A percentile compares a stretch with the other conserved stretches of the same genome.
phyloP scores from a whole-genome alignment of 2,888 invertebrate species.

The Tipula lateralis region DNA sequence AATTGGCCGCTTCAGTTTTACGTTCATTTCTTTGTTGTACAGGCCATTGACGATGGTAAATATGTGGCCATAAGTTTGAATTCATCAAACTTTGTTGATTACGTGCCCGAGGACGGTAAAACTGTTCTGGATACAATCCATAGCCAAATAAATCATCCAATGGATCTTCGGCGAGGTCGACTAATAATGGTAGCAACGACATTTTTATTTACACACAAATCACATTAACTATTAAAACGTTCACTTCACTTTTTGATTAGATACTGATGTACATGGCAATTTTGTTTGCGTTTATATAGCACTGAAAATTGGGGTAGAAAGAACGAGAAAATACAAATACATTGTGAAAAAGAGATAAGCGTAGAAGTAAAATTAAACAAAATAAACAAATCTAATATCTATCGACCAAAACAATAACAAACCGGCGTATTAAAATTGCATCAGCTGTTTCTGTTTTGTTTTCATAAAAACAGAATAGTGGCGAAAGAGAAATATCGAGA shows the following conservation, averaged over 20 bases:
- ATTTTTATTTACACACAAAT: constrained; percentile 36
- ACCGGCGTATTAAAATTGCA: too few relatives aligned
- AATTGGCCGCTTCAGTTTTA: not conserved
- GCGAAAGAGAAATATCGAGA: too few relatives aligned
- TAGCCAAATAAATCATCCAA: not conserved
- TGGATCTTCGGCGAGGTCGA: not conserved
- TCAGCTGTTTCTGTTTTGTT: too few relatives aligned
- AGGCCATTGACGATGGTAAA: not conserved
- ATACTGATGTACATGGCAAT: too few relatives aligned
- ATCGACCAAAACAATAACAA: too few relatives aligned
- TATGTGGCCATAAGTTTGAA: not conserved
- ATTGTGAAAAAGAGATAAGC: too few relatives aligned
- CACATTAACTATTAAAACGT: not conserved
- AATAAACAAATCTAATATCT: too few relatives aligned
- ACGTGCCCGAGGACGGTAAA: not conserved
- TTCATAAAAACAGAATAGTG: too few relatives aligned
- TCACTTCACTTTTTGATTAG: not conserved
- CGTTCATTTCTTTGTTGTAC: not conserved
- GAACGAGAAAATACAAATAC: not conserved
- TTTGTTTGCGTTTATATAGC: not conserved
- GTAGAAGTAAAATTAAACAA: too few relatives aligned
- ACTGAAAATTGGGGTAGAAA: not conserved
- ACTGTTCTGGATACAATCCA: not conserved
- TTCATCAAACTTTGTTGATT: not conserved
- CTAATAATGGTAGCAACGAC: not conserved